Evolutionary conservation across 2,888 invertebrate species (phyloP).

Genomic region (Athetis lepigone): DNA sequence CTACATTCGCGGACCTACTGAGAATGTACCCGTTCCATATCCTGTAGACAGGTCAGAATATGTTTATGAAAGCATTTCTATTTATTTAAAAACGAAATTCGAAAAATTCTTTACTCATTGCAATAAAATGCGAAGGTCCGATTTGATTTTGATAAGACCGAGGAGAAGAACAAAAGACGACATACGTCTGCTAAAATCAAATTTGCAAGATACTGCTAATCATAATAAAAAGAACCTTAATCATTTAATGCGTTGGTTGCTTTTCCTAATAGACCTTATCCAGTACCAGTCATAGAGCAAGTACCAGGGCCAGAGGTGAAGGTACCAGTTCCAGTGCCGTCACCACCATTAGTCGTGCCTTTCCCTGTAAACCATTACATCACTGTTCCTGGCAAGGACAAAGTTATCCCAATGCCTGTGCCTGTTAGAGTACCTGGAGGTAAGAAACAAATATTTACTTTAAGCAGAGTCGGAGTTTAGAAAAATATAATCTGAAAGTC

Average conservation of each 20-base stretch:
- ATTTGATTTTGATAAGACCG: too few relatives aligned
- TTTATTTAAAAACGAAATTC: neutral
- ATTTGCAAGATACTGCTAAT: too few relatives aligned
- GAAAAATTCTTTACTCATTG: too few relatives aligned
- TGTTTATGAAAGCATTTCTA: neutral
- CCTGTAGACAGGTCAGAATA: conserved; percentile 62
- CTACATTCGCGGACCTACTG: conserved; percentile 67
- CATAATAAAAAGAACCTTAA: too few relatives aligned
- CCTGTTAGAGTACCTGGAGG: conserved; percentile 54
- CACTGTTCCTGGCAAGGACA: conserved; percentile 73
- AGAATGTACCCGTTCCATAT: conserved; percentile 69
- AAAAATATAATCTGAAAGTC: too few relatives aligned
- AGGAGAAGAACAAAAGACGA: too few relatives aligned
- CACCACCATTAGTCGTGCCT: conserved; percentile 73
- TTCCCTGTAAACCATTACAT: conserved; percentile 75
- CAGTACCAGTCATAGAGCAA: conserved; percentile 72
- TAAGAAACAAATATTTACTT: too few relatives aligned
- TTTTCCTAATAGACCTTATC: conserved; percentile 67
- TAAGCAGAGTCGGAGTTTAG: too few relatives aligned
- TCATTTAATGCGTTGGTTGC: neutral
- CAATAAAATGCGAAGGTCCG: too few relatives aligned
- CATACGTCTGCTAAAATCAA: too few relatives aligned
- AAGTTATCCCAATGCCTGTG: conserved; percentile 76
- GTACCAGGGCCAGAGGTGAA: conserved; percentile 60
- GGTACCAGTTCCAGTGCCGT: conserved; percentile 73